Evolutionary conservation across 2,113 vertebrate species (phyloP).

Genomic region (Elachura formosa): DNA sequence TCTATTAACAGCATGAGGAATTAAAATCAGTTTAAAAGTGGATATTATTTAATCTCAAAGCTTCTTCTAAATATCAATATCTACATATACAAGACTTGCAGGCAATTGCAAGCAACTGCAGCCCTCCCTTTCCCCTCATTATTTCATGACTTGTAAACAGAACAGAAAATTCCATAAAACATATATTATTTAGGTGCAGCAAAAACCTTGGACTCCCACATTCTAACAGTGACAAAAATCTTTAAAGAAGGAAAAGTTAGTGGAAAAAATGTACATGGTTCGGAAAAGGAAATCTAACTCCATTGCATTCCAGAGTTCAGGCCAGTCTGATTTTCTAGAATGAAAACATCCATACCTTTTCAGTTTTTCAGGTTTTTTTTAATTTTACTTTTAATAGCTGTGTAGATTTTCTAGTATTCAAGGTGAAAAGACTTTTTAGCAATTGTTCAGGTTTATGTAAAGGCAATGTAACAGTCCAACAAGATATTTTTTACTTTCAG

Average conservation of each 20-base stretch:
- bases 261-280: background rate
- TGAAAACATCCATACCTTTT: background rate
- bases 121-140: background rate
- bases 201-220: background rate
- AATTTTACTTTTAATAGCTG: background rate
- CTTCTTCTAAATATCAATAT: background rate
- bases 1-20: background rate
- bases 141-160: background rate
- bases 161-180: background rate
- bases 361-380: background rate
- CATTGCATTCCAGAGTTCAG: background rate
- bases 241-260: background rate
- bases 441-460: background rate
- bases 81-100: background rate
- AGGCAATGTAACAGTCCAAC: background rate
- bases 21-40: background rate
- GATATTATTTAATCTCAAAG: background rate
- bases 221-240: background rate
- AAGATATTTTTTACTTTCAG: background rate
- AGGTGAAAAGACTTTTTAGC: background rate
- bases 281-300: background rate
- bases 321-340: background rate
- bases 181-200: background rate
- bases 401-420: background rate
- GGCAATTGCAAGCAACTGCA: background rate